Base-by-base conservation (phyloP, 1,140 invertebrate species). In the Leptoteleia sp. region DNA sequence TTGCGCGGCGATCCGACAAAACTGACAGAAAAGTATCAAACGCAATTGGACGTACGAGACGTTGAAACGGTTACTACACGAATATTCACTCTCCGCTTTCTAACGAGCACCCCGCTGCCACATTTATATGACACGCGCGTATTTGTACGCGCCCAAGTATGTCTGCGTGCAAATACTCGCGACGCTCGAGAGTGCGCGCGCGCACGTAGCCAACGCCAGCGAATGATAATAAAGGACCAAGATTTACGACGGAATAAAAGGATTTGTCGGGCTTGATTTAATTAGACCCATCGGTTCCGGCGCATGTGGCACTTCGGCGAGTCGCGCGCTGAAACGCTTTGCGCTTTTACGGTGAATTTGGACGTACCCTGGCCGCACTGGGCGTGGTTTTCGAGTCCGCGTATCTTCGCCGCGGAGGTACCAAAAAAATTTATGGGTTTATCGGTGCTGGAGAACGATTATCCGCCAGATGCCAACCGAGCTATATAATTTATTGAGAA, bases 191-290 rank as follows among this genome's bases (percentile, higher is more conserved):
- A 12, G 7, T 22, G 1, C 33, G 29, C 11, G 33, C 19, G 29
- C 17, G 43, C 17, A n/a, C 6, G 27, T 29, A 29, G n/a, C n/a
- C n/a, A n/a, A n/a, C 7, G 17, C 27, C 55, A 22, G 16, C 19
- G 48, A 52, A 31, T 65, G 48, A 65, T 65, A 65, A 65, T 65
- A 65, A 65, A 65, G 48, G 61, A 16, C 38, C 61, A 42, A 65
- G 61, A 65, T 65, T 65, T 65, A 65, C 61, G 61, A 43, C 47
- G 33, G 48, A 65, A 54, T 52, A 65, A 43, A 54, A 65, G 16
- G 48, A 52, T 54, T 65, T 65, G 61, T 65, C 43, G 48, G 38
- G 19, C 37, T 48, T 65, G 48, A 65, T 65, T 65, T 54, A 54
- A 65, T 65, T 65, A 65, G 48, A 54, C 48, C 37, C 45, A n/a